Base-by-base conservation (phyloP, 2,797 vertebrate species). In the Anniella stebbinsi region DNA sequence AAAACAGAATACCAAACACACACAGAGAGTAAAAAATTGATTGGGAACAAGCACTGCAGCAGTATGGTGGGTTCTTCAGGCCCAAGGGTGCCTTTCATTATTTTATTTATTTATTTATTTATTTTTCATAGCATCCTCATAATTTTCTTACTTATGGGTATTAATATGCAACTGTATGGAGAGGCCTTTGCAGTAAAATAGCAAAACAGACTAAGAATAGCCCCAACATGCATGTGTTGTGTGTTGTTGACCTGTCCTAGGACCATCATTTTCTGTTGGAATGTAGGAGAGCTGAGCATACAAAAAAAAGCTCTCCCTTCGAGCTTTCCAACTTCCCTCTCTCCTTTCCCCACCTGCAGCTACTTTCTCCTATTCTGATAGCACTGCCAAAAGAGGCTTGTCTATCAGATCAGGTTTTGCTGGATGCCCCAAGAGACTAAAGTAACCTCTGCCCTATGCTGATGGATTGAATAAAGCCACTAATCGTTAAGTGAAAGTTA, bases 401-500 rank as follows among this genome's bases (percentile, higher is more conserved):
- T 94, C 89, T 93, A 93, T 97, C 95, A 94, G 93, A 93, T 95
- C 89, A 91, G 88, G 54, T 95, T 96, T 95, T 96, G 89, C 82
- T 89, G 91, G 94, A 94, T 95, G 92, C 87, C 93, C n/a, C 93
- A 91, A 90, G 95, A 96, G 96, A 96, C 86, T 45, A 81, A 84
- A 77, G 90, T 96, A 96, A 96, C 95, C 94, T 93, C 92, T 95
- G 91, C 95, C 90, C 90, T 60, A 82, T 93, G 95, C 84, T 96
- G 96, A 97, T 96, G 91, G 97, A 97, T 95, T 95, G 94, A 96
- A 96, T 96, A 95, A 97, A 96, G 88, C 94, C 94, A 92, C 94
- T 97, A 96, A 96, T 97, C 87, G 0, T 96, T 97, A 95, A 93
- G 88, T 96, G 95, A 97, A 97, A 96, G 95, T 95, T 95, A 96